These are phyloP conservation scores for Piaya cayana DNA, from an alignment of 2,113 vertebrate species.

Conservation along the genomic window DNA sequence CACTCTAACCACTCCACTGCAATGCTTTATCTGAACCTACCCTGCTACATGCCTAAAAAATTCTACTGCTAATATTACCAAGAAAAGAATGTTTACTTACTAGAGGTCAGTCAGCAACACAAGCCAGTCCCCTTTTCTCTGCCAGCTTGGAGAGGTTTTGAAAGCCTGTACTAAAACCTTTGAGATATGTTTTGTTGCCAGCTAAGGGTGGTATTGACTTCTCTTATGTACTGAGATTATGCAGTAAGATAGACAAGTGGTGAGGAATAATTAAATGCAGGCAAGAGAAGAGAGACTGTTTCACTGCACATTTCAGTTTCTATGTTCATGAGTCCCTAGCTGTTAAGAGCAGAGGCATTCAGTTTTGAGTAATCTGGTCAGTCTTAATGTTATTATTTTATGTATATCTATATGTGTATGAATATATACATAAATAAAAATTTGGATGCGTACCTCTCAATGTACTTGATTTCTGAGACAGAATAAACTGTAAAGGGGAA, in stretches of 20 bases:
- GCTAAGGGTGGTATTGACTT: background rate
- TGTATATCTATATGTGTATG: background rate
- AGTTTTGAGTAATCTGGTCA: background rate
- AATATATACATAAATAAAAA: background rate
- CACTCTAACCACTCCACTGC: background rate
- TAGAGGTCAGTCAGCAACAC: background rate
- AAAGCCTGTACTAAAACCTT: background rate
- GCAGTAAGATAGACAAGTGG: background rate
- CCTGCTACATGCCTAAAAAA: background rate
- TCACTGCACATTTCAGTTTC: background rate
- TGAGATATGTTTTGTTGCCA: background rate
- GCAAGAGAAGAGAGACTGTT: background rate
- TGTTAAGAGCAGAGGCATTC: background rate
- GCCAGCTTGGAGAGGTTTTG: background rate
- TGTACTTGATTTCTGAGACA: background rate
- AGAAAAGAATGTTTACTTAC: background rate
- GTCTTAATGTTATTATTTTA: background rate
- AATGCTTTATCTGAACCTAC: background rate
- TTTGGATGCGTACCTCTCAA: background rate
- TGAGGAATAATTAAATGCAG: constrained; percentile 29
- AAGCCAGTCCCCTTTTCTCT: background rate
- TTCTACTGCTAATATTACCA: background rate
- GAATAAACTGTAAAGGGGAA: background rate
- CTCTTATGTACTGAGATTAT: background rate
- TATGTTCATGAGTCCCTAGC: background rate